These are phyloP conservation scores for Campylomormyrus numenius DNA, from an alignment of 2,113 vertebrate species.

Conservation along the genomic window DNA sequence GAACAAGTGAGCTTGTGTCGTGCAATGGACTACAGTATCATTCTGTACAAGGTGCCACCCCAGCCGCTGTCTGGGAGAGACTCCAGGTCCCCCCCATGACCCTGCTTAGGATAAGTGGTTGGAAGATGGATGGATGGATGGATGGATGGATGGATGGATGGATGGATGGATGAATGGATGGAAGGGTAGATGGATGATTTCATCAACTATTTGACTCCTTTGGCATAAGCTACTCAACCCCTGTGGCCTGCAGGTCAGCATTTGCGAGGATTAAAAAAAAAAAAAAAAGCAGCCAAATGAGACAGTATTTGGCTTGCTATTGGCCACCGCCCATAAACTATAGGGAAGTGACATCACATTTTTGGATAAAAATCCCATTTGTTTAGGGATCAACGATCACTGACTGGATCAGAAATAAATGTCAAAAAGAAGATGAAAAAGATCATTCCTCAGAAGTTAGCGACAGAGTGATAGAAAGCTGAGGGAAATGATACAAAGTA, in stretches of 20 bases:
- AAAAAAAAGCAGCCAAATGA: not conserved
- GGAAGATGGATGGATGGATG: not conserved
- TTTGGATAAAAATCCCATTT: slow-evolving; percentile 2
- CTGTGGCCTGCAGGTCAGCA: not conserved
- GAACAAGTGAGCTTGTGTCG: not conserved
- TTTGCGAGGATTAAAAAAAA: not conserved
- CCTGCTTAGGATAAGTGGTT: not conserved
- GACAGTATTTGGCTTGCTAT: not conserved
- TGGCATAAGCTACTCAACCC: not conserved
- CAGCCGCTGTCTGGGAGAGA: not conserved
- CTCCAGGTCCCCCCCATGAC: not conserved
- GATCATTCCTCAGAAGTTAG: not conserved
- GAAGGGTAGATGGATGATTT: not conserved
- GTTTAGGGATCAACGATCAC: not conserved
- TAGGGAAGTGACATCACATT: not conserved
- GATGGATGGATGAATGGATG: not conserved
- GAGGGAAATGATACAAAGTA: not conserved
- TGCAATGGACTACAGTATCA: not conserved
- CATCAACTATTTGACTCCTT: not conserved
- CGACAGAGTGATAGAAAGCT: not conserved
- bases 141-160: too few species aligned
- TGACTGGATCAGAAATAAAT: not conserved
- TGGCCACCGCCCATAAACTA: not conserved
- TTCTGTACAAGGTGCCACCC: not conserved
- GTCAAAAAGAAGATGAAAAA: not conserved